Base-by-base conservation (phyloP, 2,888 invertebrate genomes). In the Pinctada fucata region DNA sequence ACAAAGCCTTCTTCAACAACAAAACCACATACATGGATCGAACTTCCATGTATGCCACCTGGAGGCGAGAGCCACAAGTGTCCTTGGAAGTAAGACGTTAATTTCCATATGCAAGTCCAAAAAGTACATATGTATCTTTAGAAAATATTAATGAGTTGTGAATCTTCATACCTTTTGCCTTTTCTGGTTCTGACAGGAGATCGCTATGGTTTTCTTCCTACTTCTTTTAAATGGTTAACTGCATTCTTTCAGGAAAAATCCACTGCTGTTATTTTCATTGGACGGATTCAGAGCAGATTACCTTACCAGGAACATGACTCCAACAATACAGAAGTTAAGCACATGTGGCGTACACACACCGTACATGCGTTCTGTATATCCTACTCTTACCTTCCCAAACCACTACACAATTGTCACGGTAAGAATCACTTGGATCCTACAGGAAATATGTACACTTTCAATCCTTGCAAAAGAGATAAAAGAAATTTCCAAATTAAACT, bases 281-380 rank as follows among this genome's bases (percentile, higher is more conserved):
- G 91, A 91, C 83, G 91, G 91, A 13, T 91, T 90, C 79, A 79
- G 88, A 49, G 86, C 88, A 1, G 89, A 90, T 64, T 91, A 91
- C 79, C 76, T 90, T 31, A 77, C 84, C 4, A 75, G 85, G n/a
- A 86, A 88, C 45, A 78, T 88, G 48, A 89, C 90, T 0, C 90
- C 90, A 10, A 82, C 84, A 10, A 83, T 91, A 13, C 76, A 85
- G 52, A 85, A 82, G 76, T 80, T 91, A 50, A 75, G 80, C 3
- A 49, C 82, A 3, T 89, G 90, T 81, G 91, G 91, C 6, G 85
- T 88, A 3, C 86, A 84, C 45, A 83, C 90, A 0, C 85, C 88
- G 0, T 88, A 88, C 81, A 86, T 91, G 88, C 83, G 86, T 71
- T 79, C 91, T 16, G 85, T 85, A n/a, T 91, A 88, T 79, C 91